Conservation (phyloP, 2,797 vertebrate species). For the Leptodactylus fallax region DNA sequence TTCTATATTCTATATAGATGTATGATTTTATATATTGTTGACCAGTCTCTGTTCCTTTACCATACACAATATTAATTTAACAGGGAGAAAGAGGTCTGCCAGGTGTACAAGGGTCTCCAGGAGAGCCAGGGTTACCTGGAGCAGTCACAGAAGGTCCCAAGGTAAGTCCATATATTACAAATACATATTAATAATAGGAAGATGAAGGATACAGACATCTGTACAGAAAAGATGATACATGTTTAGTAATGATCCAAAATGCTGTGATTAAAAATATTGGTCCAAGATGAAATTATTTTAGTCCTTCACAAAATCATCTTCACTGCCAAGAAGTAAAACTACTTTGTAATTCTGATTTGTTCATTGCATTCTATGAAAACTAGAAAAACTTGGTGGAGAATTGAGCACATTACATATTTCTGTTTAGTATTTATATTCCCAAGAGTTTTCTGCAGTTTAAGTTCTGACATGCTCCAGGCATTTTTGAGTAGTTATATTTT, state of each 20-base stretch:
- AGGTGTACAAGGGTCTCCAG: conserved; percentile 88
- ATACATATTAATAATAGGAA: not conserved
- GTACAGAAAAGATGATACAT: not conserved
- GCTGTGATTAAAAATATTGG: not conserved
- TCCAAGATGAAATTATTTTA: not conserved
- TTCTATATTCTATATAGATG: not conserved
- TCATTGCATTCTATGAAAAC: not conserved
- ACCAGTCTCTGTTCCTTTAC: not conserved
- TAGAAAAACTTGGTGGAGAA: not conserved
- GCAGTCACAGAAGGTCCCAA: conserved; percentile 79
- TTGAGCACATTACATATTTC: not conserved
- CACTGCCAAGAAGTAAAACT: not conserved
- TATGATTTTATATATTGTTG: not conserved
- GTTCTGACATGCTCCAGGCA: not conserved
- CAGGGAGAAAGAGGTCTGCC: conserved; percentile 96
- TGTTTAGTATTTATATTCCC: too few species aligned
- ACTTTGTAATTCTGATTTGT: not conserved
- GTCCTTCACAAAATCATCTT: not conserved
- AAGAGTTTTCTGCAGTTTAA: too few species aligned
- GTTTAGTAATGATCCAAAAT: not conserved
- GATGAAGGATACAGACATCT: not conserved
- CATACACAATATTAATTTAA: conserved; percentile 55
- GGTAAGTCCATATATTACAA: conserved; percentile 79
- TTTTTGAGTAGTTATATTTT: not conserved
- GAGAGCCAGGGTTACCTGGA: conserved; percentile 89